Evolutionary conservation across 2,888 invertebrate species (phyloP).

Genomic region (Tetragnatha montana): DNA sequence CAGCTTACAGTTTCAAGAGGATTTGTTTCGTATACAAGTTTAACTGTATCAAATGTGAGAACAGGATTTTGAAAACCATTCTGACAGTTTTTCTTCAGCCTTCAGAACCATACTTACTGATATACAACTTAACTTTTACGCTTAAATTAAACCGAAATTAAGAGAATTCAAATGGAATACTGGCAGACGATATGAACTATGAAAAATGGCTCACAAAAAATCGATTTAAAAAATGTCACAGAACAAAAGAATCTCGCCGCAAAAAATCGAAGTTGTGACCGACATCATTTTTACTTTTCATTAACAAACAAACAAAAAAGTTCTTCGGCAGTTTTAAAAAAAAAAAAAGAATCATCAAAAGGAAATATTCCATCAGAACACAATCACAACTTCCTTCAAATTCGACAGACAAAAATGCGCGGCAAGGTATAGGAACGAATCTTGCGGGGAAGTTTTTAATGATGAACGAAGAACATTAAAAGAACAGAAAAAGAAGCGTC

Average conservation of each 20-base stretch:
- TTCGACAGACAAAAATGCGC: conserved; percentile 14
- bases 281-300: conserved; percentile 1
- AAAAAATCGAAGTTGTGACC: neutral
- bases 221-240: neutral
- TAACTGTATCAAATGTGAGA: too few relatives aligned
- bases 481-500: neutral
- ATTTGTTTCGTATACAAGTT: too few relatives aligned
- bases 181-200: neutral
- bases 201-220: neutral
- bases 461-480: conserved; percentile 13
- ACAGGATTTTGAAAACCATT: too few relatives aligned
- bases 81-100: neutral
- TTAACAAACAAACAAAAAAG: conserved; percentile 19
- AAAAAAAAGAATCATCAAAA: conserved; percentile 41
- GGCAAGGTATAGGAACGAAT: conserved; percentile 14
- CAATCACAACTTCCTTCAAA: conserved; percentile 33
- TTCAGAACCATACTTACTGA: neutral
- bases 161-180: neutral
- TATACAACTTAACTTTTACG: too few relatives aligned
- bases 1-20: too few relatives aligned
- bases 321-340: neutral
- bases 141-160: too few relatives aligned
- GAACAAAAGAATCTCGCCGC: neutral
- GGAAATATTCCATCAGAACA: conserved; percentile 43
- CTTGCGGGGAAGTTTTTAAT: conserved; percentile 39